Conservation (phyloP, 2,888 invertebrate species). For the Hypselothyrea guttata region DNA sequence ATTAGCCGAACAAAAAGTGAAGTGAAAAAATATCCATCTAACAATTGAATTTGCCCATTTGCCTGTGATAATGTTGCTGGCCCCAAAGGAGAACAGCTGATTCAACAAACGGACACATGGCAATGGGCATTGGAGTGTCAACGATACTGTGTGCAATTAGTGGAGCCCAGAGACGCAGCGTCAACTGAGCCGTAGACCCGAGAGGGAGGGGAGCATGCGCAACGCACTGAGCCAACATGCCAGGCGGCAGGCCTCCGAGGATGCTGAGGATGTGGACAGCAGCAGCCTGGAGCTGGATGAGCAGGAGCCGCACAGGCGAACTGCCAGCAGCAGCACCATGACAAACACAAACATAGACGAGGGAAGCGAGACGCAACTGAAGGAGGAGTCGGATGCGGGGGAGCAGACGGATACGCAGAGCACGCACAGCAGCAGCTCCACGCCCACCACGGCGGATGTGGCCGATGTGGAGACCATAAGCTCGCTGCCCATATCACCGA, state of each 20-base stretch:
- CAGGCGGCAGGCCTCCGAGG: slow-evolving; percentile 45
- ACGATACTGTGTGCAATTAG: slow-evolving; percentile 47
- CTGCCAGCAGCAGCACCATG: background rate
- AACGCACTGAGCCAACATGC: slow-evolving; percentile 48
- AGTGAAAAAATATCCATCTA: too few species aligned
- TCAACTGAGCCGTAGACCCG: slow-evolving; percentile 19
- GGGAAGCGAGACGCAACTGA: slow-evolving; percentile 21
- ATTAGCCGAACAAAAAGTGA: too few species aligned
- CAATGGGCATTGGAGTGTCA: slow-evolving; percentile 62
- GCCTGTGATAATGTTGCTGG: slow-evolving; percentile 38
- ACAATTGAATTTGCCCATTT: too few species aligned
- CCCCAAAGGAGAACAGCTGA: slow-evolving; percentile 18
- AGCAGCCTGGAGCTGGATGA: slow-evolving; percentile 78
- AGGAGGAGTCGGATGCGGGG: slow-evolving; percentile 58
- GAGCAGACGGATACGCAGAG: slow-evolving; percentile 67
- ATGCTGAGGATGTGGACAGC: slow-evolving; percentile 72
- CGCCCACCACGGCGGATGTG: slow-evolving; percentile 80
- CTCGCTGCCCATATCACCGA: slow-evolving; percentile 60
- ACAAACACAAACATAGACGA: background rate
- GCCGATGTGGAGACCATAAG: slow-evolving; percentile 66
- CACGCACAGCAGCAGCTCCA: slow-evolving; percentile 74
- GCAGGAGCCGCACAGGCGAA: slow-evolving; percentile 41
- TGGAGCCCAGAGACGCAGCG: slow-evolving; percentile 31
- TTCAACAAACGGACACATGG: slow-evolving; percentile 42
- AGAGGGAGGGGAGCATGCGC: slow-evolving; percentile 41